phyloP scores from a whole-genome alignment of 2,113 vertebrate genomes.

The Melanerpes aurifrons region DNA sequence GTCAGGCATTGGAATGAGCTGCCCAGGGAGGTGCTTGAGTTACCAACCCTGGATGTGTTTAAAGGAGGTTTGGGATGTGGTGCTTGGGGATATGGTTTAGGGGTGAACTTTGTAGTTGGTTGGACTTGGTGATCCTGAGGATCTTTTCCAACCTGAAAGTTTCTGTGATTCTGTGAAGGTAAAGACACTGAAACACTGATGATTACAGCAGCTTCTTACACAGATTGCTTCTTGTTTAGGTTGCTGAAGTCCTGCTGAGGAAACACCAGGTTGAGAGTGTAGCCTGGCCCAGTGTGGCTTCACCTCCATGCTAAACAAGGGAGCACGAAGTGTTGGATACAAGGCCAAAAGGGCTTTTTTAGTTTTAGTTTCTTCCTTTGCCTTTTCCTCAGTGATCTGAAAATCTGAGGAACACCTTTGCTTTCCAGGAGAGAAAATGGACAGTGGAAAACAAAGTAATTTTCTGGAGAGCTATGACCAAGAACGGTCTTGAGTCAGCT shows the following conservation, averaged over 20 bases:
- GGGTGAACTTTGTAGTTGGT: too few relatives aligned
- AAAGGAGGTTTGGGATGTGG: too few relatives aligned
- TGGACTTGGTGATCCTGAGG: too few relatives aligned
- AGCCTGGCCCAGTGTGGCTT: not conserved
- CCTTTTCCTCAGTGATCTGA: not conserved
- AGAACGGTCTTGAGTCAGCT: not conserved
- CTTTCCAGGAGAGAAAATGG: not conserved
- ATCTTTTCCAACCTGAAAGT: too few relatives aligned
- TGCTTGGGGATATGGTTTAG: too few relatives aligned
- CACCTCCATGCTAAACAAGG: not conserved
- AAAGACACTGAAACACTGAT: not conserved
- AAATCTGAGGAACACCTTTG: not conserved
- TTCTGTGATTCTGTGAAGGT: not conserved
- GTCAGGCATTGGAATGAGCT: too few relatives aligned
- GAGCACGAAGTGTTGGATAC: not conserved
- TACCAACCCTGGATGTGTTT: too few relatives aligned
- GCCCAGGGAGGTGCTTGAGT: too few relatives aligned
- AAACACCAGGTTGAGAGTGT: not conserved
- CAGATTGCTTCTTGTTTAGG: not conserved
- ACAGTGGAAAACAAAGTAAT: not conserved
- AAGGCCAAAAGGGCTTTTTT: not conserved
- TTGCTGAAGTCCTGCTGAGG: not conserved
- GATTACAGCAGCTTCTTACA: not conserved
- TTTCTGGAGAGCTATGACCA: not conserved
- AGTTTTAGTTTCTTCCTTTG: not conserved